phyloP scores from a whole-genome alignment of 37 sponge, comb jelly and placozoan species.

The Oscarella lobularis region DNA sequence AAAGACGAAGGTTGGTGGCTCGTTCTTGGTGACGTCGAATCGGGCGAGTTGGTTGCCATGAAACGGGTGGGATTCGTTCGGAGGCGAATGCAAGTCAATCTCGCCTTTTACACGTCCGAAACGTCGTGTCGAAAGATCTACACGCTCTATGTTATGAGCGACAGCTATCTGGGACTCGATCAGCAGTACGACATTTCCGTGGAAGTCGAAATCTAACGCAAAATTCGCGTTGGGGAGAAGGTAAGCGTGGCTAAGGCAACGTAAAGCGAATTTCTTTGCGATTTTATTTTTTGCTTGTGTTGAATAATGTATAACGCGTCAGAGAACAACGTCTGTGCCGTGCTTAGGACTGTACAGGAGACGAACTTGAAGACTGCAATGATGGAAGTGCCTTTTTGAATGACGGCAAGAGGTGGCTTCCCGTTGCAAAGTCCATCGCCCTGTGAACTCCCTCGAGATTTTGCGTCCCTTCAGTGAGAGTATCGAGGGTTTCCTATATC shows the following conservation, averaged over 20 bases:
- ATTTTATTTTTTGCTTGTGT: too few species aligned
- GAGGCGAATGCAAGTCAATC: constrained; percentile 28
- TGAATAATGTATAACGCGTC: too few species aligned
- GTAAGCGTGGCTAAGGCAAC: too few species aligned
- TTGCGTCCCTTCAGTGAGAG: background rate
- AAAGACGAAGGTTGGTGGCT: constrained; percentile 98
- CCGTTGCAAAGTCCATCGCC: background rate
- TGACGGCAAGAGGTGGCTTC: background rate
- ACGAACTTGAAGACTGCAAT: too few species aligned
- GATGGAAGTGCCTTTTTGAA: background rate
- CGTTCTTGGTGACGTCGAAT: constrained; percentile 64
- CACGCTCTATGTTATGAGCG: constrained; percentile 75
- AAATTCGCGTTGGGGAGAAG: too few species aligned
- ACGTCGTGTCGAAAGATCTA: constrained; percentile 47
- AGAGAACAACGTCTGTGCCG: too few species aligned
- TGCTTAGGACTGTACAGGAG: too few species aligned
- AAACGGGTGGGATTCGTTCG: constrained; percentile 61
- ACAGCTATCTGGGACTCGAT: constrained; percentile 88
- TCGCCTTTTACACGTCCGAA: constrained; percentile 58
- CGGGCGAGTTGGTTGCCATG: constrained; percentile 70
- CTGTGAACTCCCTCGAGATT: background rate
- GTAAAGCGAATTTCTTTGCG: too few species aligned
- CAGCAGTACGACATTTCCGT: constrained; percentile 45
- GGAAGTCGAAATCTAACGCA: background rate
- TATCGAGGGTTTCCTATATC: background rate